These are phyloP conservation scores for Phaethornis superciliosus DNA, from an alignment of 2,113 vertebrate species.

Conservation along the genomic window DNA sequence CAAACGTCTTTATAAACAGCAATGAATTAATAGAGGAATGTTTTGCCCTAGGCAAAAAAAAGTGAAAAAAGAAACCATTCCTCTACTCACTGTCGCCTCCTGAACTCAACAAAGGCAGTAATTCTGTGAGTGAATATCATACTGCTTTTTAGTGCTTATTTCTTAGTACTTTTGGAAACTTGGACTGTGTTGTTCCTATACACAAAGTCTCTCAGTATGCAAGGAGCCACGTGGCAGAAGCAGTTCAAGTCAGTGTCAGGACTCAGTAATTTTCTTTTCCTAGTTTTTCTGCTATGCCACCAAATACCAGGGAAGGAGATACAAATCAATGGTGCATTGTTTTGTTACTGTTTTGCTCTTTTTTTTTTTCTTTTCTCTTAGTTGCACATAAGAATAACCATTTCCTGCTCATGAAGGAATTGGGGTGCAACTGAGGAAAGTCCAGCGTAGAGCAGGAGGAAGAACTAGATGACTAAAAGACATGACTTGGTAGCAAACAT, in stretches of 20 bases:
- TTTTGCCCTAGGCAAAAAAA: constrained; percentile 48
- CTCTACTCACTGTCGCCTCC: neutral
- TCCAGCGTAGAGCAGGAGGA: neutral
- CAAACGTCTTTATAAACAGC: constrained; percentile 40
- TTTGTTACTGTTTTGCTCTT: neutral
- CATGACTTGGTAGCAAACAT: neutral
- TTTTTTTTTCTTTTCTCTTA: neutral
- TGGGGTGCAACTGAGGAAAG: neutral
- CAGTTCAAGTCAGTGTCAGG: neutral
- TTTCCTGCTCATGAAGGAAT: neutral
- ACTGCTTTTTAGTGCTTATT: neutral
- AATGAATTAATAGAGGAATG: constrained; percentile 45
- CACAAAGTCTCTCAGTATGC: neutral
- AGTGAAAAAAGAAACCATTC: neutral
- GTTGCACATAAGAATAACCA: neutral
- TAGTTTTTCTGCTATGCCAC: neutral
- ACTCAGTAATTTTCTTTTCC: neutral
- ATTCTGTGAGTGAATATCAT: neutral
- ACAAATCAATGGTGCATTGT: neutral
- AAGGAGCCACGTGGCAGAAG: neutral
- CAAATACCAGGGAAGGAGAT: rapidly evolving
- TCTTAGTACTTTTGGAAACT: constrained; percentile 35
- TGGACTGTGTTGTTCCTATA: neutral
- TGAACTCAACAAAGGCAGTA: constrained; percentile 1
- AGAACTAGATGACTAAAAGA: neutral